Base-by-base conservation (phyloP, 2,113 vertebrate species). In the Rhinopomastus cyanomelas region DNA sequence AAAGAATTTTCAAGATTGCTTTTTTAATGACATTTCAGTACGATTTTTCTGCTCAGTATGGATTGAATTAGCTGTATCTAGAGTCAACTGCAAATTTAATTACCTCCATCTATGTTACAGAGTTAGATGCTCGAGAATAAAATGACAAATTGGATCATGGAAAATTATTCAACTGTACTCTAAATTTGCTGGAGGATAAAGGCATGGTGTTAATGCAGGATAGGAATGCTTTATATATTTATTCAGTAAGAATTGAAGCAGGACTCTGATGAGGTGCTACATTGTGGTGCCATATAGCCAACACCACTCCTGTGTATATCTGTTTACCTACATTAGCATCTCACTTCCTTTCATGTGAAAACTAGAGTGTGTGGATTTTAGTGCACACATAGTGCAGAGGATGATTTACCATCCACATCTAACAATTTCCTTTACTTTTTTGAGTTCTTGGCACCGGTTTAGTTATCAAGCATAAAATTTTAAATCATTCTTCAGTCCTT, bases 221-320 rank as follows among this genome's bases (percentile, higher is more conserved):
- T 15, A 53, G 12, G 44, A 84, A 46, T 36, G 3, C 37, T 61
- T 32, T 72, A 1, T 57, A n/a, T 12, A 15, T 13, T 21, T 23
- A 81, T 89, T 21, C 9, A 3, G 76, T 68, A 65, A 90, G 85
- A 88, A 81, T 44, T 13, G 55, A 4, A 13, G 5, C 14, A 30
- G n/a, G 39, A 37, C 1, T 46, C 37, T 84, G 13, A 16, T 67
- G 62, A 64, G 18, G 12, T 7, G 8, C n/a, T 87, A 34, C 15
- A 22, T 2, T 61, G 15, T 76, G 55, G 23, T 8, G 44, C 9
- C 18, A 27, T 27, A 37, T 16, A 66, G 23, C 4, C 44, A 69
- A 14, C 6, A 56, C 22, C 0, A 7, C 52, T 55, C 64, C 65
- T 71, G 11, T 55, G 30, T 4, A 0, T 49, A 29, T 49, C 8